Evolutionary conservation across 2,797 vertebrate genomes (phyloP).

Genomic region (Miichthys miiuy): DNA sequence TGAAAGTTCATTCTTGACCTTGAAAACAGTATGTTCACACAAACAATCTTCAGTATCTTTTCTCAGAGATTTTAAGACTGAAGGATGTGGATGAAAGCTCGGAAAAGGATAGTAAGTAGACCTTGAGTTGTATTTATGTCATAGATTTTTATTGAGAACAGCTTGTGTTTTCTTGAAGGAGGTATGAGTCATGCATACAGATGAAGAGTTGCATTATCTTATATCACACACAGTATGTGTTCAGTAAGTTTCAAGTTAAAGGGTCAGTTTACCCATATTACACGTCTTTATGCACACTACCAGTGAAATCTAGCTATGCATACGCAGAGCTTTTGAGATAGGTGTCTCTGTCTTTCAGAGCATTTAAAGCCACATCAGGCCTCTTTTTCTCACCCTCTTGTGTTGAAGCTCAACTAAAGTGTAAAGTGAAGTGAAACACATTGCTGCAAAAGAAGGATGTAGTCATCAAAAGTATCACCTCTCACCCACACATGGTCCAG

Average conservation of each 20-base stretch:
- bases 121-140: not conserved
- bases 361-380: not conserved
- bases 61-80: not conserved
- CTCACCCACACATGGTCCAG: not conserved
- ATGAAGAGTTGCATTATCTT: not conserved
- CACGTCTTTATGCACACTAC: not conserved
- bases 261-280: not conserved
- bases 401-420: not conserved
- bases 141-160: not conserved
- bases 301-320: not conserved
- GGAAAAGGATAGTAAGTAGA: not conserved
- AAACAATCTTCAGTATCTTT: not conserved
- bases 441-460: not conserved
- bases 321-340: not conserved
- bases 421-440: not conserved
- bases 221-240: not conserved
- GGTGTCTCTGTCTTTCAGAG: no score
- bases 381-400: not conserved
- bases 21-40: not conserved
- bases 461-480: not conserved
- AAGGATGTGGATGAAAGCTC: not conserved
- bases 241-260: constrained; percentile 6
- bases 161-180: not conserved
- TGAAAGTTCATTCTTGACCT: constrained; percentile 5
- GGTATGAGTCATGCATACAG: not conserved